A percentile compares a stretch with the other conserved stretches of the same genome.
Evolutionary conservation across 2,888 invertebrate genomes (phyloP).

Genomic region (Calameuta idolon): DNA sequence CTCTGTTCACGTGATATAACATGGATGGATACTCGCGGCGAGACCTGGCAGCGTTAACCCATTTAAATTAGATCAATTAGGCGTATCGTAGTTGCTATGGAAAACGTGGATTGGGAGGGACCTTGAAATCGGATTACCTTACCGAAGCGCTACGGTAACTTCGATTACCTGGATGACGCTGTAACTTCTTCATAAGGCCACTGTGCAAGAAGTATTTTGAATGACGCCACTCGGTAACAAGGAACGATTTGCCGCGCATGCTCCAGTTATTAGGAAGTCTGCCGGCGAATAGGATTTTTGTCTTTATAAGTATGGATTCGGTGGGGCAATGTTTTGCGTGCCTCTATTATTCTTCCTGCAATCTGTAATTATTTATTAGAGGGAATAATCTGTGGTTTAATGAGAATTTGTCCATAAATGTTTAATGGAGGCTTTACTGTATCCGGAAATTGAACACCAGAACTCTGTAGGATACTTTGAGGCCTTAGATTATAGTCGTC

Average conservation of each 20-base stretch:
- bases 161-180: neutral
- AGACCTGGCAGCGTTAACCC: constrained; percentile 17
- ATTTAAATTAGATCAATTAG: constrained; percentile 35
- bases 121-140: constrained; percentile 31
- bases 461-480: neutral
- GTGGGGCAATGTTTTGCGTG: neutral
- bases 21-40: neutral
- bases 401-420: too few species aligned
- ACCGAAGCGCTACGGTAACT: neutral
- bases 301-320: neutral
- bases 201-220: neutral
- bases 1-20: constrained; percentile 14
- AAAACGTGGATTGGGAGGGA: neutral
- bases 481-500: neutral
- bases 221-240: neutral
- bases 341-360: neutral
- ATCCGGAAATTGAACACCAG: neutral
- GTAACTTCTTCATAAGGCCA: neutral
- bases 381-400: too few species aligned
- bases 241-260: neutral
- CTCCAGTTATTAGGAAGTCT: neutral
- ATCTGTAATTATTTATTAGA: too few species aligned
- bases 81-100: constrained; percentile 13
- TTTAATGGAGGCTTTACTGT: neutral
- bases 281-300: neutral